Conservation (phyloP, 1,140 invertebrate genomes). For the Steinernema khuongi region DNA sequence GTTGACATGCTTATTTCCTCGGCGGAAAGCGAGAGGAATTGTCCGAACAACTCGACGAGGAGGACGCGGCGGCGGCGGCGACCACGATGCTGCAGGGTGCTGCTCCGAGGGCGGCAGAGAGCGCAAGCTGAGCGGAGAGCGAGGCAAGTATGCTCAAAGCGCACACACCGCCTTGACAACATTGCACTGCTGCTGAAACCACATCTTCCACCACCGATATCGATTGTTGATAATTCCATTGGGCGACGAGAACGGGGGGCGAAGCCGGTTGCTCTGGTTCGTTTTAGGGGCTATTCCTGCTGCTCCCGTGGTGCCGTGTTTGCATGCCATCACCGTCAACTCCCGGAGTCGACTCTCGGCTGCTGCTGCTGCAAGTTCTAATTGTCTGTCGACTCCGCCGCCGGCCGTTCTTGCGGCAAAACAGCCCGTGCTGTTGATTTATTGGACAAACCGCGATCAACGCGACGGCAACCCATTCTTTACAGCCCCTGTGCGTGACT, state of each 20-base stretch:
- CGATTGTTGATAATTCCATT: constrained; percentile 17
- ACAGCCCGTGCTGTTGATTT: too few relatives aligned
- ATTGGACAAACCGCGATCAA: too few relatives aligned
- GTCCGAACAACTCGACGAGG: background rate
- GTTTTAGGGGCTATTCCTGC: background rate
- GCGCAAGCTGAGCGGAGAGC: background rate
- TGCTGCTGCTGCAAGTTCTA: too few relatives aligned
- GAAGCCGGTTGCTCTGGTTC: background rate
- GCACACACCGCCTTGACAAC: constrained; percentile 16
- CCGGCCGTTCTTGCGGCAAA: too few relatives aligned
- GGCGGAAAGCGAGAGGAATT: background rate
- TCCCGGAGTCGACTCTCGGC: too few relatives aligned
- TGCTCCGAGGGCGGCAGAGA: background rate
- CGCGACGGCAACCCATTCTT: too few relatives aligned
- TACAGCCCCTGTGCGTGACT: too few relatives aligned
- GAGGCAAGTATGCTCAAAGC: constrained; percentile 15
- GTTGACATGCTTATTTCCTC: constrained; percentile 1
- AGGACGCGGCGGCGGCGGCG: background rate
- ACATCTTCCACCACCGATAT: constrained; percentile 14
- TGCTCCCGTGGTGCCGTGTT: too few relatives aligned
- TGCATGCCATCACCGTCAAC: too few relatives aligned
- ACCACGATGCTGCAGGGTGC: constrained; percentile 1
- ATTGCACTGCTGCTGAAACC: constrained; percentile 14
- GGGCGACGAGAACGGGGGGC: background rate
- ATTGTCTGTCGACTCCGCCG: too few relatives aligned